Percentiles rank a stretch among this genome's conserved stretches.
These are phyloP conservation scores for Monomorium pharaonis DNA, from an alignment of 1,140 invertebrate species.

Conservation along the genomic window DNA sequence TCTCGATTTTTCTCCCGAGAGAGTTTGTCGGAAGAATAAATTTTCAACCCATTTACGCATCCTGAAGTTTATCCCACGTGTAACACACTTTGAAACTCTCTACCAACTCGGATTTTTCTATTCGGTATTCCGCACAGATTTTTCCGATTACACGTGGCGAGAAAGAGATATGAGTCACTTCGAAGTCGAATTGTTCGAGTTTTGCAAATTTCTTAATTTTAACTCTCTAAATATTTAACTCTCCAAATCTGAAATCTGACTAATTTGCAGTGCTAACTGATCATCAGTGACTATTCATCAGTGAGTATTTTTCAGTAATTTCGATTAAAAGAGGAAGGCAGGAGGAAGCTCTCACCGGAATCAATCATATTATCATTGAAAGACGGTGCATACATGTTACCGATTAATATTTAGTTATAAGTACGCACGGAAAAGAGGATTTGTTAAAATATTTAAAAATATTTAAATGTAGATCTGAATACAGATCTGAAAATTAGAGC, in stretches of 20 bases:
- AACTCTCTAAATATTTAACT: not conserved
- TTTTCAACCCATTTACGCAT: not conserved
- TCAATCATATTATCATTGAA: no score
- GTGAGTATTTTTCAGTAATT: no score
- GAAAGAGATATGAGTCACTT: not conserved
- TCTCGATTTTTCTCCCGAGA: not conserved
- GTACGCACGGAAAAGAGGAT: no score
- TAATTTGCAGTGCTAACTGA: no score
- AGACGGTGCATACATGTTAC: no score
- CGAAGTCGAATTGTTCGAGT: not conserved
- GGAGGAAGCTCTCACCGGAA: no score
- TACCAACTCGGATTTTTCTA: not conserved
- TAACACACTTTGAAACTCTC: not conserved
- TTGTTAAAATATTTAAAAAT: no score
- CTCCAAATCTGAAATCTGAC: no score
- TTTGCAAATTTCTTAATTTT: not conserved
- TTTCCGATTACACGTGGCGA: not conserved
- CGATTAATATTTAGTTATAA: no score
- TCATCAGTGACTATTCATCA: no score
- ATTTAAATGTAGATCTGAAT: no score
- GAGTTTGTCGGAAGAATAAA: conserved; percentile 15
- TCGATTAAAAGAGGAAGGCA: no score
- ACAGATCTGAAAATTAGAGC: not conserved
- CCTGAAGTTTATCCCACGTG: not conserved
- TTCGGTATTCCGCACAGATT: not conserved